phyloP scores from a whole-genome alignment of 2,888 invertebrate species.

The Nycteola revayana region DNA sequence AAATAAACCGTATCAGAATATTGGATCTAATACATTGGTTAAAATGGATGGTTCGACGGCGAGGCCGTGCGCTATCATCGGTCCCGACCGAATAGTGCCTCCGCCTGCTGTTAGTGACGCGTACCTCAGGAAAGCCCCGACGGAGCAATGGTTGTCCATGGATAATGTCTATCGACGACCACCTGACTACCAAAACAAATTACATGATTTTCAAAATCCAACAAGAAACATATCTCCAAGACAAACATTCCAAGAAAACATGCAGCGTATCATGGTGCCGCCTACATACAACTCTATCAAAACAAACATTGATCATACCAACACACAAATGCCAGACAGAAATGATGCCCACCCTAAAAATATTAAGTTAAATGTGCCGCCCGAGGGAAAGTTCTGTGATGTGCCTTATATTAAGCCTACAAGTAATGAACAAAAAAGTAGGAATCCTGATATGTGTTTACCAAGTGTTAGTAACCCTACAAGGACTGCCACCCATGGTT shows the following conservation, averaged over 20 bases:
- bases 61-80: conserved; percentile 78
- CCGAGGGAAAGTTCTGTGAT: conserved; percentile 72
- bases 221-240: conserved; percentile 77
- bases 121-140: conserved; percentile 55
- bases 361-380: conserved; percentile 54
- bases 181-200: conserved; percentile 64
- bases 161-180: conserved; percentile 58
- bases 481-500: conserved; percentile 51
- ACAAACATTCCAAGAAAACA: conserved; percentile 80
- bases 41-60: conserved; percentile 63
- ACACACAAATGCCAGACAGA: conserved; percentile 42
- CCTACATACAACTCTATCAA: conserved; percentile 61
- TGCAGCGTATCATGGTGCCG: conserved; percentile 74
- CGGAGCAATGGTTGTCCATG: conserved; percentile 57
- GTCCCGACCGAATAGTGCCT: conserved; percentile 70
- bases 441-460: conserved; percentile 59
- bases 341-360: conserved; percentile 48
- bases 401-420: conserved; percentile 73
- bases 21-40: conserved; percentile 60
- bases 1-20: conserved; percentile 66
- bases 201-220: conserved; percentile 55
- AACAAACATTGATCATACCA: conserved; percentile 55
- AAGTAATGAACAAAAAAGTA: conserved; percentile 65
- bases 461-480: conserved; percentile 51
- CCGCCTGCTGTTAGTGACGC: conserved; percentile 49